Evolutionary conservation across 2,888 invertebrate species (phyloP), one percentile per base, ranked within the genome.

Genomic region (Lasioglossum villosulum): DNA sequence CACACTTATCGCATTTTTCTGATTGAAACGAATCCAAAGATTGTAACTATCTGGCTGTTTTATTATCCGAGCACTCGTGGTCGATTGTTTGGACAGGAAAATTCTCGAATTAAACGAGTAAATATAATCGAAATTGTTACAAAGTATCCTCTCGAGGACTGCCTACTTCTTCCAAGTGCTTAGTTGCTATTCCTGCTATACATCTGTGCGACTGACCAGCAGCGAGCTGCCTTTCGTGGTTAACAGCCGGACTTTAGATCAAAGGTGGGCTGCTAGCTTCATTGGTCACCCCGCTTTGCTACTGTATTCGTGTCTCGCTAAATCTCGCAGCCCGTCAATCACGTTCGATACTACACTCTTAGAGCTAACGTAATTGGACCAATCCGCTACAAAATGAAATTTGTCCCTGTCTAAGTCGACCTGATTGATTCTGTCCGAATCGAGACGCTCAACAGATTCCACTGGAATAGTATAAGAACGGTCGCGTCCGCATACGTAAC

Each of bases 311-410:
- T 30, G 63, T 16, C 27, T 63, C 30, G 30, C 63, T 63, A 63
- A 63, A 30, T 63, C 63, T 63, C 2, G 63, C 30, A 27, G 30
- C 30, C 27, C 16, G 63, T 30, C 63, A 63, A 63, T 63, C 63
- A 63, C 63, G 14, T 63, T 30, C 63, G 63, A 63, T 63, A 63
- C 16, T 63, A 6, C 63, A 63, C 63, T 63, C 16, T 63, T 63
- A 63, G 30, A 63, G 16, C 16, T 30, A 16, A 30, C 59, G 16
- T 63, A 63, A 63, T 63, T 63, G 63, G 30, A 63, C 63, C 30
- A 63, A 63, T 63, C 63, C 30, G 27, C 30, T 27, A 6, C 2
- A 30, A 63, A 63, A 63, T 63, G 63, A 74, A 74, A 74, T 56
- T 56, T 56, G 37, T 37, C 30, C 16, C 16, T 6, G 27, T 63